Conservation (phyloP, 2,797 vertebrate genomes). For the Sebastes nivosus region DNA sequence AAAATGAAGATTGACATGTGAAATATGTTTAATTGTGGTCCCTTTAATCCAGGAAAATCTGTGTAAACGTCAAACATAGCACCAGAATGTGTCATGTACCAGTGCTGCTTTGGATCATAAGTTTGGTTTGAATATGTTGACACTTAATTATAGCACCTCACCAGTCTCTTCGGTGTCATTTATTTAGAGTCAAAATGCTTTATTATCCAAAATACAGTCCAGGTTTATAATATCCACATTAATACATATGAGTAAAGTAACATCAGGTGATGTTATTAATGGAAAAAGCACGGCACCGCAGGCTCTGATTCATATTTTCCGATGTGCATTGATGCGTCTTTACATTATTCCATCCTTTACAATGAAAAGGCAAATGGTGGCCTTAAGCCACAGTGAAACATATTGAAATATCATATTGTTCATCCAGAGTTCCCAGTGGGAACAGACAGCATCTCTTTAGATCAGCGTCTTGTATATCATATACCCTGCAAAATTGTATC, state of each 20-base stretch:
- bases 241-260: not conserved
- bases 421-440: constrained; percentile 17
- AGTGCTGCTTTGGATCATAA: not conserved
- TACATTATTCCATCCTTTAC: constrained; percentile 7
- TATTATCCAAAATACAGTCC: not conserved
- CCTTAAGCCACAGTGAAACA: not conserved
- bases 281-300: not conserved
- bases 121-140: not conserved
- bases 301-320: not conserved
- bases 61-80: not conserved
- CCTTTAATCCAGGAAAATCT: not conserved
- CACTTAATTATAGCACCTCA: not conserved
- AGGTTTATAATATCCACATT: not conserved
- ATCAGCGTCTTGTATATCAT: not conserved
- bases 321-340: not conserved
- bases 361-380: constrained; percentile 8
- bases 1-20: not conserved
- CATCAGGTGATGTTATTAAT: not conserved
- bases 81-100: not conserved
- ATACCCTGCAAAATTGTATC: not conserved
- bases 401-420: not conserved
- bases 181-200: not conserved
- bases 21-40: not conserved
- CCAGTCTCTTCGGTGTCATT: not conserved
- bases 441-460: not conserved